These are phyloP conservation scores for Drosophila neotestacea DNA, from an alignment of 2,888 invertebrate genomes.

Conservation along the genomic window DNA sequence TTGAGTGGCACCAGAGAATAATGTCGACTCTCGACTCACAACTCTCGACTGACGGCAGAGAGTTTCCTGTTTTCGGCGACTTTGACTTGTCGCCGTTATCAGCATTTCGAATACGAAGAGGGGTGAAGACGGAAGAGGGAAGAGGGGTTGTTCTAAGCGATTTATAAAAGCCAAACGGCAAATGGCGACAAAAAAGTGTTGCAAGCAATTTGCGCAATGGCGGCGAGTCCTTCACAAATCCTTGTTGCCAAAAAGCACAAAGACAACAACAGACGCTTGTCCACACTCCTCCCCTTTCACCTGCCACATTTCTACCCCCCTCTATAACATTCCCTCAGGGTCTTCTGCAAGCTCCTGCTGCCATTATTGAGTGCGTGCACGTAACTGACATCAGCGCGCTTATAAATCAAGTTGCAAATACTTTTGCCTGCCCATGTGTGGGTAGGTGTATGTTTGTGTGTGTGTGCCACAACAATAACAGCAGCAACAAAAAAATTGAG, in stretches of 20 bases:
- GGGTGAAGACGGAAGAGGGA: not conserved
- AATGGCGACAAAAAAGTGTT: conserved; percentile 69
- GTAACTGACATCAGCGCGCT: conserved; percentile 78
- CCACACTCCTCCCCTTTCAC: not conserved
- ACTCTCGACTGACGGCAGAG: conserved; percentile 34
- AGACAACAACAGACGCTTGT: conserved; percentile 34
- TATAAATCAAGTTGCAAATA: conserved; percentile 77
- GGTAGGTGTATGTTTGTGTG: conserved; percentile 18
- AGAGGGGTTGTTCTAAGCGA: conserved; percentile 58
- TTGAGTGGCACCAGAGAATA: conserved; percentile 66
- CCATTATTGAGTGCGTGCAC: conserved; percentile 78
- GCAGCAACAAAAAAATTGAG: conserved; percentile 14
- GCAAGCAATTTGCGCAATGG: conserved; percentile 77
- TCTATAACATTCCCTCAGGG: not conserved
- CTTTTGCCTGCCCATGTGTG: conserved; percentile 44
- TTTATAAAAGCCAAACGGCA: conserved; percentile 75
- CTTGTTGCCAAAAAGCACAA: conserved; percentile 40
- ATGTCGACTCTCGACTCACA: conserved; percentile 45
- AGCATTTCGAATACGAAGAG: conserved; percentile 11
- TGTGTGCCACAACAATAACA: conserved; percentile 1
- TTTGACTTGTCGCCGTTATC: conserved; percentile 66
- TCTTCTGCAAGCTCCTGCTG: conserved; percentile 14
- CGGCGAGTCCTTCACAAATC: conserved; percentile 51
- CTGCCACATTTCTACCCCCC: not conserved
- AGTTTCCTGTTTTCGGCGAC: conserved; percentile 71